These are phyloP conservation scores for Ochotona princeps DNA, from an alignment of 2,113 vertebrate genomes.

Conservation along the genomic window DNA sequence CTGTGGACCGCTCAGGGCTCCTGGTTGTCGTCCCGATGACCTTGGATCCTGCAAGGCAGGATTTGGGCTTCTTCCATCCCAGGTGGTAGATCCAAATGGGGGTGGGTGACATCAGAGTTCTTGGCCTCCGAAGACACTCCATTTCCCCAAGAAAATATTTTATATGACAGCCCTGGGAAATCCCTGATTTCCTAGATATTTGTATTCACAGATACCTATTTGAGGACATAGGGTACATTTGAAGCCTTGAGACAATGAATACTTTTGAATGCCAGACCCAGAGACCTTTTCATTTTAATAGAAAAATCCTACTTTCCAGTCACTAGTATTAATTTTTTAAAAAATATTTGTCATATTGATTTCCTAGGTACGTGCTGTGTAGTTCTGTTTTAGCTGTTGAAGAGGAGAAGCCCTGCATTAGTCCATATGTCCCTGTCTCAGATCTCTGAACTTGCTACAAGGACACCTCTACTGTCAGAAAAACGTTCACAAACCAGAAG, in stretches of 20 bases:
- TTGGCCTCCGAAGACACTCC: too few species aligned
- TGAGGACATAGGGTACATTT: neutral
- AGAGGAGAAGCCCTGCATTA: neutral
- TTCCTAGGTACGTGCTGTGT: neutral
- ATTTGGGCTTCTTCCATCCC: too few species aligned
- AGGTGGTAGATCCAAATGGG: too few species aligned
- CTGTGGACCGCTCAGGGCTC: too few species aligned
- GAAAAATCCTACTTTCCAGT: neutral
- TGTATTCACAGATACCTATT: neutral
- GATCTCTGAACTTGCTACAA: neutral
- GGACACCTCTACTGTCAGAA: neutral
- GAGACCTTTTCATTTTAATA: slow-evolving; percentile 27
- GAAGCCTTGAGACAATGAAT: neutral
- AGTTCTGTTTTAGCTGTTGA: neutral
- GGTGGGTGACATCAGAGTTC: too few species aligned
- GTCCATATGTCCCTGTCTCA: neutral
- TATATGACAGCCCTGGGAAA: neutral
- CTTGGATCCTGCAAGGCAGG: too few species aligned
- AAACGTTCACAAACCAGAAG: neutral
- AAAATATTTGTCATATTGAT: slow-evolving; percentile 12
- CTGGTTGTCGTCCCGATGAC: too few species aligned
- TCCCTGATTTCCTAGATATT: neutral
- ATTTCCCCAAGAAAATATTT: too few species aligned
- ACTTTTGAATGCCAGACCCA: slow-evolving; percentile 10
- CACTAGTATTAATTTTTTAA: neutral